Conservation (phyloP, 2,797 vertebrate species). For the Etheostoma perlongum region DNA sequence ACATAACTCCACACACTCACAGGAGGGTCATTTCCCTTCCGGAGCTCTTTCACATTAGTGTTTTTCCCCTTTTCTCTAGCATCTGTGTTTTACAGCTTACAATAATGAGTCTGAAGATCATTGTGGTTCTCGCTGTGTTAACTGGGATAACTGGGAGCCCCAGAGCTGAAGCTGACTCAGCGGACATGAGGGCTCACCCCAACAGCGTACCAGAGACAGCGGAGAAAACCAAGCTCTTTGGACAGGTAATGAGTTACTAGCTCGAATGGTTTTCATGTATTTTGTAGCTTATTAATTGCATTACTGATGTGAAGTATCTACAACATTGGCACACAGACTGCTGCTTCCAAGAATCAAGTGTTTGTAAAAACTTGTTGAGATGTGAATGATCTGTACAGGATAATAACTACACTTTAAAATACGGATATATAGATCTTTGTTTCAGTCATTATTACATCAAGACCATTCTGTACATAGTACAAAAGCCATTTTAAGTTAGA, state of each 20-base stretch:
- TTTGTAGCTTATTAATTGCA: neutral
- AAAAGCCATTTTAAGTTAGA: constrained; percentile 59
- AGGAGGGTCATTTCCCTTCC: constrained; percentile 51
- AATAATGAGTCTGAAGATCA: constrained; percentile 57
- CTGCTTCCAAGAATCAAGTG: neutral
- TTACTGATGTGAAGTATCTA: neutral
- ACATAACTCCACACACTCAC: constrained; percentile 49
- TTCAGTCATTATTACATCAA: constrained; percentile 41
- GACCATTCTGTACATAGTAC: constrained; percentile 82
- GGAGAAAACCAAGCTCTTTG: neutral
- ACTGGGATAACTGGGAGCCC: constrained; percentile 45
- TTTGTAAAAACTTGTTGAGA: constrained; percentile 9
- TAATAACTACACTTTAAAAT: constrained; percentile 15
- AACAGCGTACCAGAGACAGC: constrained; percentile 30
- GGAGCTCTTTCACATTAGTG: constrained; percentile 28
- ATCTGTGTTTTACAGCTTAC: constrained; percentile 7
- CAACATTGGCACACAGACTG: neutral
- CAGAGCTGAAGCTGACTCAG: constrained; percentile 12
- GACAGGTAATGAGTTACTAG: constrained; percentile 66
- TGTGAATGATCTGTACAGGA: constrained; percentile 2
- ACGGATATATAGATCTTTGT: constrained; percentile 43
- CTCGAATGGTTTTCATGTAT: neutral
- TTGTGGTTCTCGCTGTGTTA: constrained; percentile 49
- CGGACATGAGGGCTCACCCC: constrained; percentile 5
- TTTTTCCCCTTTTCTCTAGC: constrained; percentile 14